These are phyloP conservation scores for Schizopygopsis malacanthus DNA, from an alignment of 2,797 vertebrate species.

Conservation along the genomic window DNA sequence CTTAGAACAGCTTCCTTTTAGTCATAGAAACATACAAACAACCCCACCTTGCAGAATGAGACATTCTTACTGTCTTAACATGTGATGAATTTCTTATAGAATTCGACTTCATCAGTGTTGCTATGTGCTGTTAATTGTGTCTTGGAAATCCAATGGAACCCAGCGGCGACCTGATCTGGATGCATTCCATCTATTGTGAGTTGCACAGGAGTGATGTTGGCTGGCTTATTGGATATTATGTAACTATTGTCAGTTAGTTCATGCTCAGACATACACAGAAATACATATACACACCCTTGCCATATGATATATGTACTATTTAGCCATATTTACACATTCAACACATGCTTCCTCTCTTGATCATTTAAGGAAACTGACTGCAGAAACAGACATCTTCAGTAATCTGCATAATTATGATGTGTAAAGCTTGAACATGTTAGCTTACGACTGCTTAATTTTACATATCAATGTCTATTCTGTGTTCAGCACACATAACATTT, in stretches of 20 bases:
- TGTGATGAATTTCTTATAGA: no score
- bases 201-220: constrained; percentile 26
- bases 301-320: background rate
- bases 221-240: constrained; percentile 18
- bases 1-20: background rate
- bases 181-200: constrained; percentile 40
- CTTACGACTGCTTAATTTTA: background rate
- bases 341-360: no score
- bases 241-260: constrained; percentile 13
- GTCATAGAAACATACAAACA: background rate
- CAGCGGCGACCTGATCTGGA: constrained; percentile 29
- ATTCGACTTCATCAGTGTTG: constrained; percentile 19
- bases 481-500: background rate
- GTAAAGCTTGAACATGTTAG: background rate
- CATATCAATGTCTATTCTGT: background rate
- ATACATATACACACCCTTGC: background rate
- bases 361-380: background rate
- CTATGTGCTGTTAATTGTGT: constrained; percentile 35
- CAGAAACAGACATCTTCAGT: background rate
- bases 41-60: background rate
- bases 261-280: constrained; percentile 15
- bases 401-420: background rate
- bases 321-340: background rate
- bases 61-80: background rate
- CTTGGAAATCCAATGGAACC: constrained; percentile 34